A percentile compares a stretch with the other conserved stretches of the same genome.
These are phyloP conservation scores for Eilema caniola DNA, from an alignment of 2,888 invertebrate genomes.

Conservation along the genomic window DNA sequence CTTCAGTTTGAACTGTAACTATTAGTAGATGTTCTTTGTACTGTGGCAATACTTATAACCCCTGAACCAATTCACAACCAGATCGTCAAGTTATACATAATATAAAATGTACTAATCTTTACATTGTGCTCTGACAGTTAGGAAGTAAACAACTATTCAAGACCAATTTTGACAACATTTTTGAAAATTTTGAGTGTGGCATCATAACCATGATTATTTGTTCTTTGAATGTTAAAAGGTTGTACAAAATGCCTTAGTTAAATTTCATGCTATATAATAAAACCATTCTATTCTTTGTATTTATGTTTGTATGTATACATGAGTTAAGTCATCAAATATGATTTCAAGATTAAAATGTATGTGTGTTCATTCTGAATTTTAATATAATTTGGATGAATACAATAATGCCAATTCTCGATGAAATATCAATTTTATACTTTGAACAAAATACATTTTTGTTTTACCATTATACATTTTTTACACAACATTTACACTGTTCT, in stretches of 20 bases:
- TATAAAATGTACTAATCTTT: background rate
- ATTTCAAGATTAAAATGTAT: background rate
- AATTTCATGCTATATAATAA: constrained; percentile 40
- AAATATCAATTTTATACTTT: background rate
- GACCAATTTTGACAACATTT: background rate
- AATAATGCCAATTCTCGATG: no score
- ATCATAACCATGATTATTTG: background rate
- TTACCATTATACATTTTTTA: background rate
- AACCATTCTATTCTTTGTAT: constrained; percentile 48
- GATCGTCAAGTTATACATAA: background rate
- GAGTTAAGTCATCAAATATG: background rate
- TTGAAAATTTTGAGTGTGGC: background rate
- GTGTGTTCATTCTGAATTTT: background rate
- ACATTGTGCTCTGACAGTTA: background rate
- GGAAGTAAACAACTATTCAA: background rate
- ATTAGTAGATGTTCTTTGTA: background rate
- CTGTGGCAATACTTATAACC: constrained; percentile 9
- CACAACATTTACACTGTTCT: background rate
- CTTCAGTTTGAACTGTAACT: background rate
- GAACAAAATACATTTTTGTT: no score
- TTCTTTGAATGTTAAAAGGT: constrained; percentile 30
- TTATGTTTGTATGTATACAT: constrained; percentile 14
- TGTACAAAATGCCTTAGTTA: constrained; percentile 19
- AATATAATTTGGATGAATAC: background rate
- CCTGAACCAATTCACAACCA: constrained; percentile 20